These are phyloP conservation scores for Leptinotarsa texana DNA, from an alignment of 1,140 invertebrate genomes.

Conservation along the genomic window DNA sequence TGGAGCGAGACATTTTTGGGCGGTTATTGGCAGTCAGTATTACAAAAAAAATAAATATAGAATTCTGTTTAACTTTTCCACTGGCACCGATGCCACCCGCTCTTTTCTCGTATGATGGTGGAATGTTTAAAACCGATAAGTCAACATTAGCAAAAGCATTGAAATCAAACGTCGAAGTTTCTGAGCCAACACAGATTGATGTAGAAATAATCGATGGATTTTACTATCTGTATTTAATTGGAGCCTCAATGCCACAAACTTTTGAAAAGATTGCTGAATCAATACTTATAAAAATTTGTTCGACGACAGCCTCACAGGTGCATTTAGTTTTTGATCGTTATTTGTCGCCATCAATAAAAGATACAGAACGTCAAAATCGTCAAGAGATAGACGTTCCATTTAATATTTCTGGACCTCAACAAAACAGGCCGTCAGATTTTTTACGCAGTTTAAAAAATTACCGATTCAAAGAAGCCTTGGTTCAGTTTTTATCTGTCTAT, in stretches of 20 bases:
- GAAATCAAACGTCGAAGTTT: slow-evolving; percentile 16
- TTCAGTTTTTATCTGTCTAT: slow-evolving; percentile 8
- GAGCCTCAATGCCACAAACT: slow-evolving; percentile 31
- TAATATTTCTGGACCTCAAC: slow-evolving; percentile 1
- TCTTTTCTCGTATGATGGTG: slow-evolving; percentile 34
- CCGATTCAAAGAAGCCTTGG: slow-evolving; percentile 13
- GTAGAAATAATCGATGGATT: slow-evolving; percentile 37
- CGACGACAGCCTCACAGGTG: slow-evolving; percentile 35
- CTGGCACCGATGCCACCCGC: slow-evolving; percentile 48
- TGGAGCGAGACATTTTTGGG: slow-evolving; percentile 50
- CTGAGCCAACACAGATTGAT: slow-evolving; percentile 22
- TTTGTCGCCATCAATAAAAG: slow-evolving; percentile 51
- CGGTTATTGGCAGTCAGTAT: slow-evolving; percentile 44
- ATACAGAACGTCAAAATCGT: slow-evolving; percentile 47
- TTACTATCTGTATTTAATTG: slow-evolving; percentile 31
- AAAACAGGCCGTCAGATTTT: slow-evolving; percentile 11
- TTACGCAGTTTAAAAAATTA: slow-evolving; percentile 17
- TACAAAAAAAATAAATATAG: slow-evolving; percentile 47
- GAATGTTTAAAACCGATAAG: slow-evolving; percentile 31
- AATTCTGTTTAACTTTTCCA: slow-evolving; percentile 45
- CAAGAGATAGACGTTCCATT: slow-evolving; percentile 33
- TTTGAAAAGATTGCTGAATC: slow-evolving; percentile 35
- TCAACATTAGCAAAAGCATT: slow-evolving; percentile 21
- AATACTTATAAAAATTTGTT: slow-evolving; percentile 31
- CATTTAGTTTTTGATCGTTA: slow-evolving; percentile 52